These are phyloP conservation scores for Microhierax caerulescens DNA, from an alignment of 2,797 vertebrate species.

Conservation along the genomic window DNA sequence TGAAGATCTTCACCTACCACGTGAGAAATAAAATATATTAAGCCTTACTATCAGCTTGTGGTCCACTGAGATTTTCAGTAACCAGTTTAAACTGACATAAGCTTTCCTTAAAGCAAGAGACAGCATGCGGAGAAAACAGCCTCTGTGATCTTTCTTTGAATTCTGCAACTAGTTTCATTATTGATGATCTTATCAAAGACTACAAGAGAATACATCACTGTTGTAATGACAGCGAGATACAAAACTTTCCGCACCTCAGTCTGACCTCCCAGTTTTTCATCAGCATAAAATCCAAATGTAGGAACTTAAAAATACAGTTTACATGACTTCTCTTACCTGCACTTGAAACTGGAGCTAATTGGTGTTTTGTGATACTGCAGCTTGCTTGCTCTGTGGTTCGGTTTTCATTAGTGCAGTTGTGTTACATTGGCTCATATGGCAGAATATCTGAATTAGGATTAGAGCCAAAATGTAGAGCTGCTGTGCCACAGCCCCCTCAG, in stretches of 20 bases:
- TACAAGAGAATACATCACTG: not conserved
- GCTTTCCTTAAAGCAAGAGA: not conserved
- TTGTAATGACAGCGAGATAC: not conserved
- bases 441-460: not conserved
- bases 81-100: not conserved
- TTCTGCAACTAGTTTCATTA: not conserved
- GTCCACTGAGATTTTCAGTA: not conserved
- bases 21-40: not conserved
- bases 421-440: not conserved
- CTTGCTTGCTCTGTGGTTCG: not conserved
- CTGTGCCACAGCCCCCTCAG: conserved; percentile 5
- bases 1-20: not conserved
- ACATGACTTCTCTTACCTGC: not conserved
- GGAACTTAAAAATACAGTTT: not conserved
- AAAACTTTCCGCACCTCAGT: not conserved
- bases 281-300: not conserved
- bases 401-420: not conserved
- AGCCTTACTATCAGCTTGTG: not conserved
- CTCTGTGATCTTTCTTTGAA: not conserved
- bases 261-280: not conserved
- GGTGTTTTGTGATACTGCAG: not conserved
- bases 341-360: not conserved
- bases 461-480: not conserved
- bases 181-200: not conserved
- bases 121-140: not conserved